Percentiles rank a stretch among this genome's conserved stretches.
These are phyloP conservation scores for Python bivittatus DNA, from an alignment of 2,113 vertebrate species.

Conservation along the genomic window DNA sequence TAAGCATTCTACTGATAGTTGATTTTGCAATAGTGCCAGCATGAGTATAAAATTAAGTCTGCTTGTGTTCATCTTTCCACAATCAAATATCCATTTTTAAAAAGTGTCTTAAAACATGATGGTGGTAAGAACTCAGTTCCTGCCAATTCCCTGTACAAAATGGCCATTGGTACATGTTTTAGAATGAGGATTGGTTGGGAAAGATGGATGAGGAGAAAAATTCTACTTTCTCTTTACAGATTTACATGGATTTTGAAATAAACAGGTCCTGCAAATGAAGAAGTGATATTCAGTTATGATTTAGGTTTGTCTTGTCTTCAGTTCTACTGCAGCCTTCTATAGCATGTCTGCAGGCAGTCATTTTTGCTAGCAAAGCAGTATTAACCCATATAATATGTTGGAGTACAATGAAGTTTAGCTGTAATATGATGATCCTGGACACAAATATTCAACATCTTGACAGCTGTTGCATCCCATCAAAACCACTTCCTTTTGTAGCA, in stretches of 20 bases:
- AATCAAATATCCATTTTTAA: neutral
- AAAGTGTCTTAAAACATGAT: neutral
- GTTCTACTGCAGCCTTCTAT: neutral
- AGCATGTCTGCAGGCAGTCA: neutral
- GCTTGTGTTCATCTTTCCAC: neutral
- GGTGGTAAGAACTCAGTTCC: neutral
- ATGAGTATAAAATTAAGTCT: neutral
- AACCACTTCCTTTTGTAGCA: neutral
- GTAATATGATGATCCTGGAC: neutral
- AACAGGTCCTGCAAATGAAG: neutral
- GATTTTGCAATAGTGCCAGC: neutral
- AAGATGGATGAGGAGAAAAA: neutral
- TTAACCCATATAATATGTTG: neutral
- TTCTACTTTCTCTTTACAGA: neutral
- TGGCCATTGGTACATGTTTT: neutral
- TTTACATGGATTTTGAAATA: neutral
- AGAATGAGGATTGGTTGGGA: neutral
- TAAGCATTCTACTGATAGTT: neutral
- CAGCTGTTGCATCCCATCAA: neutral
- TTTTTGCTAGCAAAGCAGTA: neutral
- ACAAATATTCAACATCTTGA: neutral
- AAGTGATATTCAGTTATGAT: neutral
- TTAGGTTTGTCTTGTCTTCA: neutral
- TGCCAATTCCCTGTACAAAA: neutral
- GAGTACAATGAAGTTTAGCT: neutral